These are phyloP conservation scores for Epirrhoe tristata DNA, from an alignment of 2,888 invertebrate genomes.

Conservation along the genomic window DNA sequence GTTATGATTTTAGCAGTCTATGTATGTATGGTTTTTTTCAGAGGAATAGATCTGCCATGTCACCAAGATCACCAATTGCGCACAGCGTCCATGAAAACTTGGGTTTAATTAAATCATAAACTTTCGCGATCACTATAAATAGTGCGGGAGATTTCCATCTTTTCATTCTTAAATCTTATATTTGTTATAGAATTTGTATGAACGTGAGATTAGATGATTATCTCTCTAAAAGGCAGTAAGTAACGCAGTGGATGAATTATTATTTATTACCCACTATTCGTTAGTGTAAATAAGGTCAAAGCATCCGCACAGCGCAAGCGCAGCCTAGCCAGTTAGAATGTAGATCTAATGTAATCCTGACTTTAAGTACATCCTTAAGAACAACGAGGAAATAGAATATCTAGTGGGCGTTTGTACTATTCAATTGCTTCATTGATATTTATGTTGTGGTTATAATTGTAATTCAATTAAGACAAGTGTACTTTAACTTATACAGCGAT, in stretches of 20 bases:
- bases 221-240: no score
- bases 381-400: conserved; percentile 41
- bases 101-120: no score
- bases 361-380: conserved; percentile 29
- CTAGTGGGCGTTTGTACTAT: conserved; percentile 61
- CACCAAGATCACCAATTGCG: no score
- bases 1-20: no score
- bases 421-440: conserved; percentile 74
- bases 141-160: no score
- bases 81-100: no score
- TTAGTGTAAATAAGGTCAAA: conserved; percentile 8
- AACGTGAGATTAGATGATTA: no score
- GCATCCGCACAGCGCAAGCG: conserved; percentile 11
- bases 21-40: no score
- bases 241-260: not conserved
- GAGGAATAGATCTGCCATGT: no score
- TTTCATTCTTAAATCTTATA: no score
- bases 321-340: conserved; percentile 5
- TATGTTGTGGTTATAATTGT: conserved; percentile 68
- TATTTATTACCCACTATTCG: not conserved
- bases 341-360: conserved; percentile 12
- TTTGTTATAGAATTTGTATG: no score
- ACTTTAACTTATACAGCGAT: conserved; percentile 1
- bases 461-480: conserved; percentile 62
- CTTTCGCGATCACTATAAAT: no score